Percentiles rank a stretch among this genome's conserved stretches.
Conservation (phyloP, 2,888 invertebrate species). For the Tethea ocularis region DNA sequence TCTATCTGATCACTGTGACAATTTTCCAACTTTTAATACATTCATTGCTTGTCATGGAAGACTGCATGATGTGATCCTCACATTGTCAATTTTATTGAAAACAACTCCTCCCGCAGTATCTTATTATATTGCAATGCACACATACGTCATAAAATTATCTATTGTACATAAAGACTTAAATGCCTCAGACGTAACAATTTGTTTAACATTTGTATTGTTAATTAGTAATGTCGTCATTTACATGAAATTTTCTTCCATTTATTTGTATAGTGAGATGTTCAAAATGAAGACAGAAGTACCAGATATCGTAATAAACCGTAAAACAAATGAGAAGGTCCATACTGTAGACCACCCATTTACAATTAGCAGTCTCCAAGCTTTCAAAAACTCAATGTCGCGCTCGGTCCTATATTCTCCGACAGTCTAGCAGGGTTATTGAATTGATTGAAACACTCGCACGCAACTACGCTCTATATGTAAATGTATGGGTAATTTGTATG, state of each 20-base stretch:
- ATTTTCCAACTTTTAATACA: no score
- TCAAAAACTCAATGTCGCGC: neutral
- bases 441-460: conserved; percentile 31
- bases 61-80: no score
- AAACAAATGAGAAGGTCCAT: no score
- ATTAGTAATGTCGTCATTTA: neutral
- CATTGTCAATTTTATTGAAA: no score
- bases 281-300: neutral
- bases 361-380: neutral
- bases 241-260: neutral
- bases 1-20: no score
- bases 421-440: conserved; percentile 27
- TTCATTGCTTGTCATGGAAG: no score
- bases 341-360: no score
- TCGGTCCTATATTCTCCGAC: neutral
- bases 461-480: conserved; percentile 19
- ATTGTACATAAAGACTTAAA: neutral
- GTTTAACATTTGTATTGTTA: neutral
- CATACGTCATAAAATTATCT: neutral
- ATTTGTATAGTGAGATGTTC: neutral
- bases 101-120: no score
- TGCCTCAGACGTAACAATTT: no score
- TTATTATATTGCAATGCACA: neutral
- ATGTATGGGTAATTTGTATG: conserved; percentile 32
- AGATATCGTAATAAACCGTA: neutral